Evolutionary conservation across 2,797 vertebrate genomes (phyloP).

Genomic region (Urophycis tenuis): DNA sequence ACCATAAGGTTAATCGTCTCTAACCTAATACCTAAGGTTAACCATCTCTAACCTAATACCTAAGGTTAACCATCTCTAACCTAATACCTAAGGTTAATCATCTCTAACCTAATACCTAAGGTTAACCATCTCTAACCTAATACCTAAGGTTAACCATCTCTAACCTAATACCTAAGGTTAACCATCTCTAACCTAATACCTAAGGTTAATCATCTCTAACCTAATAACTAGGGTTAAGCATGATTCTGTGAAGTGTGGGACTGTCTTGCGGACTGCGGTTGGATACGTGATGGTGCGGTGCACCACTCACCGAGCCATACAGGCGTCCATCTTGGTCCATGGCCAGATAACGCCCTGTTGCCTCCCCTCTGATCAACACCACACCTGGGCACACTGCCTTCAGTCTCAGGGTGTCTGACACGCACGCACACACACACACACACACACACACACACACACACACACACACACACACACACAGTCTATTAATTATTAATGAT

Average conservation of each 20-base stretch:
- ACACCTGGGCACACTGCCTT: constrained; percentile 72
- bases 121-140: too few relatives aligned
- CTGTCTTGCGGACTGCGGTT: neutral
- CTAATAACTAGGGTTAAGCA: too few relatives aligned
- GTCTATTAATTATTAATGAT: too few relatives aligned
- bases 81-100: too few relatives aligned
- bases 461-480: neutral
- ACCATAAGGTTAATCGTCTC: too few relatives aligned
- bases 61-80: too few relatives aligned
- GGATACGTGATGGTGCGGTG: neutral
- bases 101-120: too few relatives aligned
- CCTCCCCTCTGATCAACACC: constrained; percentile 72
- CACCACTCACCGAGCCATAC: constrained; percentile 71
- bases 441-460: neutral
- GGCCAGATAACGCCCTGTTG: constrained; percentile 74
- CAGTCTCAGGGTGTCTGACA: constrained; percentile 73
- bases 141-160: neutral
- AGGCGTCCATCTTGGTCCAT: constrained; percentile 77
- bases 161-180: neutral
- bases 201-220: too few relatives aligned
- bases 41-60: too few relatives aligned
- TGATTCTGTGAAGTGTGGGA: neutral
- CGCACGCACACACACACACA: neutral
- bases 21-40: too few relatives aligned
- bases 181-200: neutral